Conservation (phyloP, 2,888 invertebrate genomes). For the Miltochrista miniata region DNA sequence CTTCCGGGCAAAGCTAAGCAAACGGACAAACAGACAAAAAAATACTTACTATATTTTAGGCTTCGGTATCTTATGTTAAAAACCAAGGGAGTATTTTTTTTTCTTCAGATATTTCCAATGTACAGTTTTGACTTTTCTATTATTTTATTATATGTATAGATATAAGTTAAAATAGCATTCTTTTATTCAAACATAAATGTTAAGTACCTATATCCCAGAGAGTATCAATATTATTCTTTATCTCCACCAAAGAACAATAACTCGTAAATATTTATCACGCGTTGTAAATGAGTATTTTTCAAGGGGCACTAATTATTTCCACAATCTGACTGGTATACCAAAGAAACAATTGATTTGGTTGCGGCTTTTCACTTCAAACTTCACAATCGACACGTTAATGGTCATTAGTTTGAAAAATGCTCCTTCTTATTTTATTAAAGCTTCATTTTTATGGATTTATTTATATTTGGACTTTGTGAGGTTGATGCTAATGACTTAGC, state of each 20-base stretch:
- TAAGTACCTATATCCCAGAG: neutral
- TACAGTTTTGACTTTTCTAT: too few species aligned
- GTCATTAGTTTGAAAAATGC: conserved; percentile 50
- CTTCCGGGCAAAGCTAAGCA: too few species aligned
- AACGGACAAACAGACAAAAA: too few species aligned
- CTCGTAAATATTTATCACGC: conserved; percentile 82
- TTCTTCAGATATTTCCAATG: too few species aligned
- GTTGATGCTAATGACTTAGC: conserved; percentile 7
- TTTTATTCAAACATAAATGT: too few species aligned
- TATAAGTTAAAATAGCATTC: too few species aligned
- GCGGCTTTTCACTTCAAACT: conserved; percentile 52
- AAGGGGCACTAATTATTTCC: conserved; percentile 80
- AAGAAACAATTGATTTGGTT: conserved; percentile 69
- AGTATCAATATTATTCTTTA: conserved; percentile 53
- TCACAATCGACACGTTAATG: conserved; percentile 48
- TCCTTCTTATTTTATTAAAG: conserved; percentile 36
- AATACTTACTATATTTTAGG: too few species aligned
- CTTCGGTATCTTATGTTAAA: too few species aligned
- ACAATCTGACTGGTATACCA: conserved; percentile 61
- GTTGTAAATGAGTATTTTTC: conserved; percentile 79
- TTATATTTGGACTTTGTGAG: conserved; percentile 7
- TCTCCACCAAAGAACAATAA: conserved; percentile 69
- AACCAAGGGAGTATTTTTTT: too few species aligned
- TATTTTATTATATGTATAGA: too few species aligned
- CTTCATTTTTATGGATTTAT: conserved; percentile 20